phyloP scores from a whole-genome alignment of 2,797 vertebrate genomes.

The Melopsittacus undulatus region DNA sequence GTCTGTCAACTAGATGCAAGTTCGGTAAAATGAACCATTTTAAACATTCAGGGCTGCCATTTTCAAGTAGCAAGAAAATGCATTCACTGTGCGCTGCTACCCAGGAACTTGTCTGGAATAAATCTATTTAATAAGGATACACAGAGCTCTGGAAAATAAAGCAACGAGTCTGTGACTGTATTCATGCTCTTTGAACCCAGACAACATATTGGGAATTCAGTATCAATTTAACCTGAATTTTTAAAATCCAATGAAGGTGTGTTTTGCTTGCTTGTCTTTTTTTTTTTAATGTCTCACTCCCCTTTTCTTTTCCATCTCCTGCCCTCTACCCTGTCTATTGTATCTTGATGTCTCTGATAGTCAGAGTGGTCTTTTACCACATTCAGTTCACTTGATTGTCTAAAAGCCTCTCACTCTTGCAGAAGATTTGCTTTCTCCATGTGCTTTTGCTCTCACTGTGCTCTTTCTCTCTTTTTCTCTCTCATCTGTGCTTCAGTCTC shows the following conservation, averaged over 20 bases:
- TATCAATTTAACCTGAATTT: not conserved
- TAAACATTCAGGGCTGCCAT: not conserved
- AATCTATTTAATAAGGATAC: constrained; percentile 29
- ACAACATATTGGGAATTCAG: not conserved
- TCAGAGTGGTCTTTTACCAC: not conserved
- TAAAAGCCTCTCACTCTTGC: not conserved
- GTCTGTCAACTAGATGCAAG: constrained; percentile 31
- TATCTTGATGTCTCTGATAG: not conserved
- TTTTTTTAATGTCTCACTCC: not conserved
- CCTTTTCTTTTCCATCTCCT: not conserved
- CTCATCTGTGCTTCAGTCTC: not conserved
- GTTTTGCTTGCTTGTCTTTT: not conserved
- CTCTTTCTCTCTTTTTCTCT: not conserved
- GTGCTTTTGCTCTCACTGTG: not conserved
- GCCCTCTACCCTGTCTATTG: not conserved
- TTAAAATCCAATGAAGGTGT: not conserved
- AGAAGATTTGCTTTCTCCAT: not conserved
- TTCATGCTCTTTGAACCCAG: not conserved
- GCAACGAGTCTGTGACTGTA: not conserved
- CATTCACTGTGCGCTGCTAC: not conserved
- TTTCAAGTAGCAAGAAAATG: not conserved
- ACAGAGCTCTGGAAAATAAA: not conserved
- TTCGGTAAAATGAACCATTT: constrained; percentile 34
- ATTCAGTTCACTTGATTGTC: not conserved
- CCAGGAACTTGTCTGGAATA: not conserved